Conservation (phyloP, 2,113 vertebrate genomes). For the Daboia siamensis region DNA sequence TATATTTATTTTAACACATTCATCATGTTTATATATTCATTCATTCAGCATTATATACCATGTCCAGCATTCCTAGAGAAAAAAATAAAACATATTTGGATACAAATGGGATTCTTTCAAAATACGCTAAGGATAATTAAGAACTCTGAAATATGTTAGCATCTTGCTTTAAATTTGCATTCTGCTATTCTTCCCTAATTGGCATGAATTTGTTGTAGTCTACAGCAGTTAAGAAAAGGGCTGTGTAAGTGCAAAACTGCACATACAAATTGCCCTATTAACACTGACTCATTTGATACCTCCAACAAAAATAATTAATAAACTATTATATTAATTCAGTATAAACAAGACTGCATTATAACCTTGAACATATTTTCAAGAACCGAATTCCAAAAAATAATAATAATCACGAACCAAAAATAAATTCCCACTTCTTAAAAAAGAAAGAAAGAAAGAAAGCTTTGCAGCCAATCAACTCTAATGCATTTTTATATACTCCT, state of each 20-base stretch:
- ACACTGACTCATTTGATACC: conserved; percentile 16
- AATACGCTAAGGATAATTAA: conserved; percentile 28
- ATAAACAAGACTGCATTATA: background rate
- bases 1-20: background rate
- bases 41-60: background rate
- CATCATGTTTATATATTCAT: background rate
- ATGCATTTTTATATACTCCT: background rate
- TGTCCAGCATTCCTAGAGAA: conserved; percentile 12
- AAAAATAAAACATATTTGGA: conserved; percentile 4
- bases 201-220: conserved; percentile 40
- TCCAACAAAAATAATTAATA: conserved; percentile 20
- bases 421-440: background rate
- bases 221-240: conserved; percentile 53
- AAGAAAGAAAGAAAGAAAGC: no score
- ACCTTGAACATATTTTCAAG: background rate
- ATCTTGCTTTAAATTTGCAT: conserved; percentile 43
- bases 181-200: conserved; percentile 47
- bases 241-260: conserved; percentile 52
- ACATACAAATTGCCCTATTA: conserved; percentile 48
- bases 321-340: background rate
- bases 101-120: conserved; percentile 42
- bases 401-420: background rate
- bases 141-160: conserved; percentile 46
- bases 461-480: background rate
- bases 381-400: background rate